Percentiles rank a stretch among this genome's conserved stretches.
These are phyloP conservation scores for Mus pahari DNA, from an alignment of 2,113 vertebrate species.

Conservation along the genomic window DNA sequence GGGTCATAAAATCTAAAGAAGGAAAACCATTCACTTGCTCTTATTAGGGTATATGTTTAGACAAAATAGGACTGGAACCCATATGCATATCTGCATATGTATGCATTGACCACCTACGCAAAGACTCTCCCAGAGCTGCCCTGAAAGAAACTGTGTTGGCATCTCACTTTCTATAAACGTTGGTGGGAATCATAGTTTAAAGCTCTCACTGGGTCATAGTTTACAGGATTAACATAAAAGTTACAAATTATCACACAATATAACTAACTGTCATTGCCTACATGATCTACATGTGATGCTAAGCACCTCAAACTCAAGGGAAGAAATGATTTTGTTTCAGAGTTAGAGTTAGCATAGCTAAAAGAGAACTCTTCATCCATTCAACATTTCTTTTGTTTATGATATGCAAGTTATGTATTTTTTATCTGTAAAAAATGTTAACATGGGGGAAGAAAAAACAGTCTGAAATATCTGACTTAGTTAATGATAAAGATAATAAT, in stretches of 20 bases:
- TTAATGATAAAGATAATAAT: neutral
- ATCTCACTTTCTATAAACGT: neutral
- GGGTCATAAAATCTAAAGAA: conserved; percentile 34
- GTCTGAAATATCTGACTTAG: neutral
- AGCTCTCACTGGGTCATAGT: neutral
- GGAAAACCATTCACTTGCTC: neutral
- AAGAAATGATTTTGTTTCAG: neutral
- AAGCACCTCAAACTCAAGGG: neutral
- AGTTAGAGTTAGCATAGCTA: neutral
- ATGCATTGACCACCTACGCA: neutral
- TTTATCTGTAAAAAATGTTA: neutral
- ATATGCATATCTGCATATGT: neutral
- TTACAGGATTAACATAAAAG: neutral
- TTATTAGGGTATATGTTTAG: neutral
- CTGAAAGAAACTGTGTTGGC: neutral
- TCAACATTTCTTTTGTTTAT: neutral
- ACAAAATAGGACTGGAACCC: neutral
- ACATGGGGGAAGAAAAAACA: neutral
- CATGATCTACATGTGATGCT: neutral
- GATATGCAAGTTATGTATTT: neutral
- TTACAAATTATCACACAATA: conserved; percentile 10
- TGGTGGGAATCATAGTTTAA: neutral
- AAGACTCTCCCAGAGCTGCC: neutral
- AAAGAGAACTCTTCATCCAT: neutral
- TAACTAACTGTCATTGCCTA: neutral